Evolutionary conservation across 37 sponge, comb jelly and placozoan species (phyloP), one percentile per base, ranked within the genome.

Genomic region (Chondrosia reniformis): DNA sequence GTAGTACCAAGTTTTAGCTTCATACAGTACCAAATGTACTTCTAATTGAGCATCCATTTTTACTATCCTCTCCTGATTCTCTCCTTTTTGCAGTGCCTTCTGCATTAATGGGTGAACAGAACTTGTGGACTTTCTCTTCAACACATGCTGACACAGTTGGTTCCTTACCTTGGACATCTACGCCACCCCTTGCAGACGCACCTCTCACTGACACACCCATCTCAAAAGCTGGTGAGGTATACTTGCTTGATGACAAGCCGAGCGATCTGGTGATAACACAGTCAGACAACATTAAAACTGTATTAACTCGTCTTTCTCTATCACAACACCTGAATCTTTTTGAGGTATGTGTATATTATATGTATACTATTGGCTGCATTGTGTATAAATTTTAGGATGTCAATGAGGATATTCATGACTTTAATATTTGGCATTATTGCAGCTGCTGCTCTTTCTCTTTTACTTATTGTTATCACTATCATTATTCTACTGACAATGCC

Each of bases 281-380:
- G 7, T 45, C 55, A 7, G 89, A 89, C 46, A 81, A 39, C 24
- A 65, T 90, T 3, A 67, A 82, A 39, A 40, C 80, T 46, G 63
- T 92, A 2, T 81, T 92, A n/a, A 81, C 63, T 33, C 78, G 76
- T 21, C 40, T 88, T 39, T 81, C 82, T 8, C 55, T 92, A 46
- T 36, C 77, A 54, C 63, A 88, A 10, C 74, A 88, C 63, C 55
- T 82, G 9, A 39, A 75, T 13, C 75, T 92, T 31, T 92, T 92
- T 39, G 64, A 86, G 76, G 91, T 90, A 38, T 33, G 80, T 44
- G 4, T 12, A 17, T 3, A 5, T n/a, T n/a, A n/a, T n/a, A n/a
- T n/a, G n/a, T n/a, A n/a, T n/a, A n/a, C n/a, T n/a, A n/a, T n/a
- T n/a, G n/a, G n/a, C n/a, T n/a, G n/a, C n/a, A n/a, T n/a, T n/a